Percentiles rank a stretch among this genome's conserved stretches.
phyloP scores from a whole-genome alignment of 2,888 invertebrate species.

The Dascillus cervinus region DNA sequence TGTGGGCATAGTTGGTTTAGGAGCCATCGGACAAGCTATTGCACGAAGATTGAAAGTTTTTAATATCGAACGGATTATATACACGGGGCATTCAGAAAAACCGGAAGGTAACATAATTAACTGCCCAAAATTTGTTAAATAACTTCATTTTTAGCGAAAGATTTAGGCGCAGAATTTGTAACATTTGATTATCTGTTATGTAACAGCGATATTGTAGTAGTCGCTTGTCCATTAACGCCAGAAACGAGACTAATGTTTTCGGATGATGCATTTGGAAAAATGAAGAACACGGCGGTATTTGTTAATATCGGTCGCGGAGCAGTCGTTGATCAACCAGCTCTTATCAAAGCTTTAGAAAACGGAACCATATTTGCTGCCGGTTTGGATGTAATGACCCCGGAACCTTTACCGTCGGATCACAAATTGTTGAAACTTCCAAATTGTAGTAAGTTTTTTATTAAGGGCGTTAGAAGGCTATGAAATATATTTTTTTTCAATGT shows the following conservation, averaged over 20 bases:
- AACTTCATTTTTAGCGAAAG: slow-evolving; percentile 39
- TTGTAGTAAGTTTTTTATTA: slow-evolving; percentile 72
- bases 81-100: slow-evolving; percentile 63
- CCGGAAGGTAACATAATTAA: slow-evolving; percentile 56
- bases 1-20: slow-evolving; percentile 79
- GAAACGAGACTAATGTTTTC: slow-evolving; percentile 67
- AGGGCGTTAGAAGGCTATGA: no score
- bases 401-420: slow-evolving; percentile 76
- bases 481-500: no score
- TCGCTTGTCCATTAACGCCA: slow-evolving; percentile 58
- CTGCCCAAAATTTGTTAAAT: no score
- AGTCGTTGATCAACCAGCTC: slow-evolving; percentile 73
- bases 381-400: slow-evolving; percentile 85
- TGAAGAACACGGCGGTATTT: slow-evolving; percentile 70
- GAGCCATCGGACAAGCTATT: slow-evolving; percentile 69
- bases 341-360: slow-evolving; percentile 67
- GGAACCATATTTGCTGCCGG: slow-evolving; percentile 80
- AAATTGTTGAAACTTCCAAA: slow-evolving; percentile 73
- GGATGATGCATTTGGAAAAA: slow-evolving; percentile 55
- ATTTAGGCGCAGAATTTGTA: slow-evolving; percentile 33
- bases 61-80: slow-evolving; percentile 61
- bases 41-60: slow-evolving; percentile 67
- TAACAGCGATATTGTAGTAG: slow-evolving; percentile 69
- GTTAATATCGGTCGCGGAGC: slow-evolving; percentile 72
- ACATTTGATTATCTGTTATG: slow-evolving; percentile 57